A percentile compares a stretch with the other conserved stretches of the same genome.
Conservation (phyloP, 2,888 invertebrate genomes). For the Noctua pronuba region DNA sequence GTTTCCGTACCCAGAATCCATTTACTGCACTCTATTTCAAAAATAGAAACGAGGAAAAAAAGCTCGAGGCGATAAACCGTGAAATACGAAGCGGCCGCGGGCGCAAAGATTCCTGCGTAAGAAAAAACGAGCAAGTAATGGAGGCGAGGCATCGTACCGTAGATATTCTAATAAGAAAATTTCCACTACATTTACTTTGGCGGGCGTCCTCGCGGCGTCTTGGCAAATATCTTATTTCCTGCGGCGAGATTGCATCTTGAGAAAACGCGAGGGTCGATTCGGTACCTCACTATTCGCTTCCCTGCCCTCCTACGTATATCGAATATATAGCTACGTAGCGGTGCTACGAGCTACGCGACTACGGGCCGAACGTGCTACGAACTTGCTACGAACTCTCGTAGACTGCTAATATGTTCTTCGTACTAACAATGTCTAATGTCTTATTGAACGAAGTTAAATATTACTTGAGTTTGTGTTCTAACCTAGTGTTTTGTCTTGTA, state of each 20-base stretch:
- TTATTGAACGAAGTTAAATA: conserved; percentile 61
- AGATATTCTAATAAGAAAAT: conserved; percentile 91
- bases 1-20: conserved; percentile 40
- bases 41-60: conserved; percentile 62
- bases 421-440: conserved; percentile 58
- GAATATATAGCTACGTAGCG: conserved; percentile 64
- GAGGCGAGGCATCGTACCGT: conserved; percentile 89
- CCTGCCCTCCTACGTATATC: conserved; percentile 74
- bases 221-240: conserved; percentile 91
- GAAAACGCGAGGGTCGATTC: conserved; percentile 89
- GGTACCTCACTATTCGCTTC: conserved; percentile 87
- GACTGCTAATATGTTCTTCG: conserved; percentile 60
- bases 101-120: conserved; percentile 86
- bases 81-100: conserved; percentile 78
- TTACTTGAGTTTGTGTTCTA: conserved; percentile 33
- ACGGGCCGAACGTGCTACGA: conserved; percentile 65
- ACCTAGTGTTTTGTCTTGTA: conserved; percentile 17
- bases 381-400: conserved; percentile 69
- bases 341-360: conserved; percentile 60
- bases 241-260: conserved; percentile 91
- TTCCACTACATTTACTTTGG: conserved; percentile 91
- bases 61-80: conserved; percentile 79
- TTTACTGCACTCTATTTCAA: conserved; percentile 57
- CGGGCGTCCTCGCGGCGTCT: conserved; percentile 90
- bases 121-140: conserved; percentile 85